Evolutionary conservation across 2,888 invertebrate species (phyloP), one percentile per base, ranked within the genome.

Genomic region (Embidobia sp.): DNA sequence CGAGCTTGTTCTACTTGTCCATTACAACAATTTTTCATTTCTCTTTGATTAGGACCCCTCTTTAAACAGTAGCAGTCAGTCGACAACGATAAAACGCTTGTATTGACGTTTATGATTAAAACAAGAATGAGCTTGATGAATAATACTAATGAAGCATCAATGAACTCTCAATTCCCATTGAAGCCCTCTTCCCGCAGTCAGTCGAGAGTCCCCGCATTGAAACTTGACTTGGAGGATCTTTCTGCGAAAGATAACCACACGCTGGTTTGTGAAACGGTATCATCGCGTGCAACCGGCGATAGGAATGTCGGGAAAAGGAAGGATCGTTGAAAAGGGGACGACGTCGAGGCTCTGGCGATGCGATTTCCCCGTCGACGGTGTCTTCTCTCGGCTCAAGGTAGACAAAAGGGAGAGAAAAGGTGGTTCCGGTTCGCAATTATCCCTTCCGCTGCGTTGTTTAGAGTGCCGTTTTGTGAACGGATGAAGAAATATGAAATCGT

Each of bases 211-310:
- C 44, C 53, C 22, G 73, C 31, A 40, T 11, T 35, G 53, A 46
- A 48, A 18, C 18, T 53, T 22, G 18, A 69, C 53, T 61, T 22
- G 59, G 44, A 22, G 44, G 63, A 72, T 57, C 48, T 55, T 48
- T 57, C 48, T 42, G 44, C 51, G 35, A 51, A 53, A 73, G 64
- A 51, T 73, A 73, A 73, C 53, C 53, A 63, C 73, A 64, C 57
- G 57, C 55, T 73, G 73, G 18, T 63, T 61, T 53, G 46, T 44
- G 59, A 51, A 73, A 73, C 73, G 73, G 73, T 73, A 73, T 64
- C 73, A 59, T 73, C 51, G 64, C 73, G 51, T 73, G 64, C 64
- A 44, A 57, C 48, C 57, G n/a, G 59, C 57, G 51, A 59, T 66
- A 44, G 73, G 61, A 70, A 70, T 70, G 61, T 27, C 42, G 42